Evolutionary conservation across 2,888 invertebrate species (phyloP).

Genomic region (Drosophila borborema): DNA sequence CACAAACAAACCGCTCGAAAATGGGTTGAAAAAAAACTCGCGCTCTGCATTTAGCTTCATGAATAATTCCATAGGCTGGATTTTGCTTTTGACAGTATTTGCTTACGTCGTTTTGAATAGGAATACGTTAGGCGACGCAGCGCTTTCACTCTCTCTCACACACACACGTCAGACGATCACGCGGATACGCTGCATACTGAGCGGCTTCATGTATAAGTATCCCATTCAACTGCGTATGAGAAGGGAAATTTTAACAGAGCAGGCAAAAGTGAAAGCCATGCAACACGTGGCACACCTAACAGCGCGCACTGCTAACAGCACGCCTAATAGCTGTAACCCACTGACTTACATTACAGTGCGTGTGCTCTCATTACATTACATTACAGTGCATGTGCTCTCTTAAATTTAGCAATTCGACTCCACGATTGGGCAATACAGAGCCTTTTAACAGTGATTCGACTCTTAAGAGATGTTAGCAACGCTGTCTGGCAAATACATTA

Average conservation of each 20-base stretch:
- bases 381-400: too few relatives aligned
- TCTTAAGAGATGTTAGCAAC: constrained; percentile 22
- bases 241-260: constrained; percentile 69
- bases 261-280: constrained; percentile 42
- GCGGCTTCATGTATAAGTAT: constrained; percentile 8
- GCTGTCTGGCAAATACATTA: constrained; percentile 36
- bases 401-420: too few relatives aligned
- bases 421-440: too few relatives aligned
- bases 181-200: constrained; percentile 43
- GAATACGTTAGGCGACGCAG: background rate
- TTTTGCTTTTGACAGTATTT: constrained; percentile 19
- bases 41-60: constrained; percentile 24
- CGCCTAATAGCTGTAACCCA: constrained; percentile 6
- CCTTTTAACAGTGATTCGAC: too few relatives aligned
- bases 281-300: constrained; percentile 60
- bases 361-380: constrained; percentile 36
- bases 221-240: constrained; percentile 30
- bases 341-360: constrained; percentile 8
- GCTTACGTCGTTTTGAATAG: constrained; percentile 25
- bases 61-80: constrained; percentile 37
- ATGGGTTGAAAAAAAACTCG: constrained; percentile 1
- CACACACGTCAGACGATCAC: constrained; percentile 47
- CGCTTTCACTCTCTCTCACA: constrained; percentile 12
- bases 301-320: background rate
- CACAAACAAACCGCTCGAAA: constrained; percentile 23